Evolutionary conservation across 2,888 invertebrate species (phyloP).

Genomic region (Bibio marci): DNA sequence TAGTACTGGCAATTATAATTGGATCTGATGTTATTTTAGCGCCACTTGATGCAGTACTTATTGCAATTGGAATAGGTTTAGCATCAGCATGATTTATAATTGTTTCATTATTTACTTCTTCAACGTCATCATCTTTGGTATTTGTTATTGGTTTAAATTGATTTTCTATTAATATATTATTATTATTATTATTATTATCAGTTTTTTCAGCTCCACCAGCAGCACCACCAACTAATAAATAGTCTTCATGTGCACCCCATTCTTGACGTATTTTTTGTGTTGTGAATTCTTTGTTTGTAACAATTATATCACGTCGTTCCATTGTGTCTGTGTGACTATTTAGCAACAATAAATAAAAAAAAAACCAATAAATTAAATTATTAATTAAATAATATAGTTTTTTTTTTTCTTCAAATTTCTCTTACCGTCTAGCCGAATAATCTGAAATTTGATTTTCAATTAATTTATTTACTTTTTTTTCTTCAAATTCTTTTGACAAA

Average conservation of each 20-base stretch:
- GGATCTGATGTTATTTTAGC: not conserved
- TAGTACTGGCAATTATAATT: no score
- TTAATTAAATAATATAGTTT: not conserved
- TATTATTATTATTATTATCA: not conserved
- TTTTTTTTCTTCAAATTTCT: no score
- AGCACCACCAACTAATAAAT: conserved; percentile 12
- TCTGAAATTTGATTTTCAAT: conserved; percentile 55
- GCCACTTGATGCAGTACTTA: not conserved
- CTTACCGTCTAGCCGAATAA: conserved; percentile 27
- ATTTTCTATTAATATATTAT: not conserved
- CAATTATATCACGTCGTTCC: conserved; percentile 22
- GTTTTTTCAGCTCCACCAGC: not conserved
- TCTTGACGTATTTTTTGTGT: conserved; percentile 29
- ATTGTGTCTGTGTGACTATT: conserved; percentile 37
- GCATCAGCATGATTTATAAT: not conserved
- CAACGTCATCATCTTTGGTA: not conserved
- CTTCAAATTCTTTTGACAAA: conserved; percentile 34
- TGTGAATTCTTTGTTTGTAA: conserved; percentile 25
- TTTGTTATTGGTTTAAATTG: not conserved
- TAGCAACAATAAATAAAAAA: not conserved
- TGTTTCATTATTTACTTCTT: not conserved
- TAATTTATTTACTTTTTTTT: conserved; percentile 24
- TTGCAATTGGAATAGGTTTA: not conserved
- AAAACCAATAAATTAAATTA: not conserved
- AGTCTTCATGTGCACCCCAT: conserved; percentile 28